Conservation (phyloP, 1,140 invertebrate species). For the Camponotus pennsylvanicus region DNA sequence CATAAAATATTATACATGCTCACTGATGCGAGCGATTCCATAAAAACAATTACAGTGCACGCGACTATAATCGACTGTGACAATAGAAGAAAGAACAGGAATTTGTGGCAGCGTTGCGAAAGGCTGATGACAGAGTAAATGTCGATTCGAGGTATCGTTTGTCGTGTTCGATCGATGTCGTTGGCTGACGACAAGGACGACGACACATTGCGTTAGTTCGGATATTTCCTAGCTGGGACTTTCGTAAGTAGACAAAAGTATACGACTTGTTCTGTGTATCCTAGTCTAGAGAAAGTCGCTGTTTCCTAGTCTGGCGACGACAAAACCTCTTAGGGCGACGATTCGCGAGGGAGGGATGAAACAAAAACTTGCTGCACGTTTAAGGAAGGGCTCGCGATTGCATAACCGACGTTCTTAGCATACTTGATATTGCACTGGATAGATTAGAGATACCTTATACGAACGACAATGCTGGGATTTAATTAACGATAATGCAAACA, state of each 20-base stretch:
- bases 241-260: constrained; percentile 34
- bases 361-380: constrained; percentile 20
- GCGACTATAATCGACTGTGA: neutral
- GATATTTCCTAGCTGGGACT: constrained; percentile 24
- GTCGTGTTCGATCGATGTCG: constrained; percentile 4
- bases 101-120: constrained; percentile 20
- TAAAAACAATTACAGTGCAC: neutral
- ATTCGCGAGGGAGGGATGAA: constrained; percentile 32
- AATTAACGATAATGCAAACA: neutral
- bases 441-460: neutral
- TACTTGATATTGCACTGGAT: neutral
- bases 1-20: constrained; percentile 24
- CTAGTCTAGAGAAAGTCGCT: constrained; percentile 30
- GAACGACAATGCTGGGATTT: neutral
- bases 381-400: constrained; percentile 43
- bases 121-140: constrained; percentile 15
- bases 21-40: neutral
- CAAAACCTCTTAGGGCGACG: constrained; percentile 24
- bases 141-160: constrained; percentile 15
- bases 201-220: constrained; percentile 17
- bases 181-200: neutral
- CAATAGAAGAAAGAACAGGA: neutral
- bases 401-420: constrained; percentile 1
- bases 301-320: constrained; percentile 33
- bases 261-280: constrained; percentile 9